Base-by-base conservation (phyloP, 1,140 invertebrate genomes). In the Macrostomum lignano region DNA sequence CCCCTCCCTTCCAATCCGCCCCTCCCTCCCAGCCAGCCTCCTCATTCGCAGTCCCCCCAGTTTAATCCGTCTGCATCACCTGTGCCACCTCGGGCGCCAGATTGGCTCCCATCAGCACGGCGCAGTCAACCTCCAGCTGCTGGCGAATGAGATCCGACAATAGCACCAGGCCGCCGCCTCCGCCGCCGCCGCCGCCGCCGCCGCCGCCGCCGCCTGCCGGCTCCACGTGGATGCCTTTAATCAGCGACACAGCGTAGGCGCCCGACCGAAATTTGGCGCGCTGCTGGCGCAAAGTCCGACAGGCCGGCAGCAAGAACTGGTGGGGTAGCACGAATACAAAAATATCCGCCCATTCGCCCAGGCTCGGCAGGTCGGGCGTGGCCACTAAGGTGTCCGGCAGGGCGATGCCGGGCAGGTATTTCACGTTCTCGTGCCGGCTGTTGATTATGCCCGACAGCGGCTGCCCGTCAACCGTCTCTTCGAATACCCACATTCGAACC, bases 361-460 rank as follows among this genome's bases (percentile, higher is more conserved):
- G 71, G 37, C 88, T 72, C 7, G 75, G 64, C 9, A 91, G 65
- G 59, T 93, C 81, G 3, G 88, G 74, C 24, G 86, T 65, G 21
- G 88, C 88, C 24, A 62, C 55, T 33, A 65, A 53, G 49, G 61
- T 65, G 6, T 48, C 38, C 23, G 81, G 82, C 24, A 94, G 55
- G 55, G 72, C 77, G 47, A 82, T 73, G 23, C 81, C 84, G 9
- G 84, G 84, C 37, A 98, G 64, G 62, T 98, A 98, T 61, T 96
- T 96, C 3, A 93, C 71, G 65, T 98, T 98, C 60, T 93, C 86
- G 57, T 98, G 88, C 2, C 76, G 70, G 46, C 73, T 71, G 61
- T 98, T 98, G 43, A 98, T 96, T 38, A 94, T 91, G 62, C 96
- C 86, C 20, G 84, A 91, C 23, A 98, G 60, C 56, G 96, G 96